phyloP scores from a whole-genome alignment of 2,888 invertebrate species.

The Melieria picta region DNA sequence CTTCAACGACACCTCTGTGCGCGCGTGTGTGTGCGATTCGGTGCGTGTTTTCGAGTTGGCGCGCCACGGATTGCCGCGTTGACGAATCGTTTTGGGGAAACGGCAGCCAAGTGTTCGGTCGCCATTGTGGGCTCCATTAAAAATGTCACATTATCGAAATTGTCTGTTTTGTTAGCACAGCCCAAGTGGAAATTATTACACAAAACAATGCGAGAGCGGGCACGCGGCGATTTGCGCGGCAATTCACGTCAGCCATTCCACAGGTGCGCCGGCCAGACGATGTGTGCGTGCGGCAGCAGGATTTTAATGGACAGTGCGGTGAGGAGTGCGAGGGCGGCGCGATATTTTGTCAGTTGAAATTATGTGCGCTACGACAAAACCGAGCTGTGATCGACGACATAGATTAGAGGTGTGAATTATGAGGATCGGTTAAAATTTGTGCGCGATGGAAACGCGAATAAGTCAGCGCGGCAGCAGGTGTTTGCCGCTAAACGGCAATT shows the following conservation, averaged over 20 bases:
- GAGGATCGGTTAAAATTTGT: no score
- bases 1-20: conserved; percentile 6
- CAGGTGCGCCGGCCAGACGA: conserved; percentile 37
- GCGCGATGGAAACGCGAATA: no score
- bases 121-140: conserved; percentile 47
- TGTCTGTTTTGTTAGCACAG: conserved; percentile 53
- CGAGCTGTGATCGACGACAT: no score
- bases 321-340: no score
- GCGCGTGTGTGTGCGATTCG: background rate
- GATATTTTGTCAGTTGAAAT: no score
- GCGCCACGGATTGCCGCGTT: conserved; percentile 19
- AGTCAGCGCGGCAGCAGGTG: no score
- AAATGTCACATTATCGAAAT: conserved; percentile 61
- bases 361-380: no score
- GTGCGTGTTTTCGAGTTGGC: background rate
- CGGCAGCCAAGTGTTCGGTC: conserved; percentile 27
- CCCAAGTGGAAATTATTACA: conserved; percentile 45
- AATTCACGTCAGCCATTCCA: conserved; percentile 34
- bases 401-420: no score
- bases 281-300: background rate
- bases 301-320: no score
- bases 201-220: conserved; percentile 17
- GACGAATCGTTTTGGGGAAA: conserved; percentile 12
- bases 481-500: no score
- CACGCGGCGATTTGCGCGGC: conserved; percentile 34